Base-by-base conservation (phyloP, 2,888 invertebrate genomes). In the Standfussiana lucernea region DNA sequence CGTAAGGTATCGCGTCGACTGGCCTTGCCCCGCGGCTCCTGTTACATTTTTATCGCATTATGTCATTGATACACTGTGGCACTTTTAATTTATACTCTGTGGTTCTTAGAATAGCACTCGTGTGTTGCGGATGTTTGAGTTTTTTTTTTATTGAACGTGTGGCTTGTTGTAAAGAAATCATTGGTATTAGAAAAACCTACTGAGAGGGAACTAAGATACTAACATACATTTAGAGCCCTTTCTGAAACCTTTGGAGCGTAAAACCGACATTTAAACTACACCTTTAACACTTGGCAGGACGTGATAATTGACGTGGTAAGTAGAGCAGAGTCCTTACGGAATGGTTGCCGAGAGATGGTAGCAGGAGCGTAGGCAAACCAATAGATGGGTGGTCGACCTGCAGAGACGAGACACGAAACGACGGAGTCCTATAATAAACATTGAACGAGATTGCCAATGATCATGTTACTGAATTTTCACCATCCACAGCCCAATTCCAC, bases 1-100 rank as follows among this genome's bases (percentile, higher is more conserved):
- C 67, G 67, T 66, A 62, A 47, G 37, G 66, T 65, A 66, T 71
- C 78, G 21, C 71, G 66, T n/a, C 65, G 62, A 62, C 64, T 77
- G 84, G 78, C 88, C 88, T 88, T 88, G 89, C 72, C 80, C 87
- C 62, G 66, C 75, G 82, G 62, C 67, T 88, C 77, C 79, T 81
- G 82, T 88, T 89, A 85, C 88, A 85, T 81, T 84, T 88, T 84
- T 82, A 73, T 79, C 69, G 64, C 84, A 71, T 88, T 83, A 86
- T 78, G 77, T 88, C 86, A 86, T 80, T 76, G 75, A 65, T 72
- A 84, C 35, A 13, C 47, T 56, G 76, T 75, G 61, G 40, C 42
- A 81, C 42, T 85, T 72, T 72, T 69, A 80, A 75, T 82, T 78
- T 66, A 80, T 66, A 64, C 40, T 75, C 79, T 79, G 69, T 75